These are phyloP conservation scores for Progne subis DNA, from an alignment of 2,113 vertebrate species.

Conservation along the genomic window DNA sequence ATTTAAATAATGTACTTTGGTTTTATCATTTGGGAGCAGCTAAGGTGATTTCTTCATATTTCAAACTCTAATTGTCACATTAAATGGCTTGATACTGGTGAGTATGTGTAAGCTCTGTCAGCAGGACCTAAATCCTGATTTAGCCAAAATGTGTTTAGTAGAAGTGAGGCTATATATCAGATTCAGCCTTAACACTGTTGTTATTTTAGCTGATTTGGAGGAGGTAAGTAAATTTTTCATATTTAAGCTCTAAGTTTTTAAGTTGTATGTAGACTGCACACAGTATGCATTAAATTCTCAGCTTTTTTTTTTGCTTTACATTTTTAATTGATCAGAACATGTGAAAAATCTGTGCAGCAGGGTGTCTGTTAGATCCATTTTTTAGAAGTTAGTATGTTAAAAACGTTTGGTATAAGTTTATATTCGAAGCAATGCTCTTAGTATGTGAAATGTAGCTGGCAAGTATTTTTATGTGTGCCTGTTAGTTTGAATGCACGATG, in stretches of 20 bases:
- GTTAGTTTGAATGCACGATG: slow-evolving; percentile 84
- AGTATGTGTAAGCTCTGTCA: not conserved
- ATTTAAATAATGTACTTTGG: not conserved
- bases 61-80: not conserved
- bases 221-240: not conserved
- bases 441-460: slow-evolving; percentile 68
- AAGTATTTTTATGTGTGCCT: slow-evolving; percentile 84
- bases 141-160: not conserved
- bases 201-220: not conserved
- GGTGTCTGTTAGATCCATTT: not conserved
- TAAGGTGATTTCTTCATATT: not conserved
- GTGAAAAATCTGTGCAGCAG: not conserved
- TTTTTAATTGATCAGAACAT: not conserved
- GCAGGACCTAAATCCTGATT: slow-evolving; percentile 12
- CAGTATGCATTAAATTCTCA: not conserved
- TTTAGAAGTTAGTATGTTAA: not conserved
- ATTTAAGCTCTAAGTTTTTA: not conserved
- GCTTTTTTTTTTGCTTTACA: not conserved
- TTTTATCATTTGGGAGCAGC: not conserved
- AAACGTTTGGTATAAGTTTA: slow-evolving; percentile 43
- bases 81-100: not conserved
- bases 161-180: not conserved
- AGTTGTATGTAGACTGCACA: not conserved
- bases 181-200: not conserved
- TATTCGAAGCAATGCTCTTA: slow-evolving; percentile 37